Conservation (phyloP, 2,888 invertebrate genomes). For the Drosophila hamatofila region DNA sequence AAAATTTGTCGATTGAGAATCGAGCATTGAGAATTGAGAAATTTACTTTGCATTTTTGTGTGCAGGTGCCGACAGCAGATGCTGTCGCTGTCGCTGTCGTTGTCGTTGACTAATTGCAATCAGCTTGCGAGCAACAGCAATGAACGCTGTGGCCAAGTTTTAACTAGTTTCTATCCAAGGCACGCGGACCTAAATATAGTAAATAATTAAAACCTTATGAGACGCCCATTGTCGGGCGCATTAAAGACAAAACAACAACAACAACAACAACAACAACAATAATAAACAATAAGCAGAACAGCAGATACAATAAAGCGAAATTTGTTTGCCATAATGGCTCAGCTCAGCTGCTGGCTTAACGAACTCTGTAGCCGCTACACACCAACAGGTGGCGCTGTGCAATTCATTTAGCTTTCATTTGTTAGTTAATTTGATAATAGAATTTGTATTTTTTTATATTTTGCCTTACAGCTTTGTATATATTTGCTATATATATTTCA, state of each 20-base stretch:
- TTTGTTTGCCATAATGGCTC: conserved; percentile 26
- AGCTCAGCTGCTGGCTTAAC: neutral
- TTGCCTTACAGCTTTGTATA: no score
- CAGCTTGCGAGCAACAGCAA: conserved; percentile 22
- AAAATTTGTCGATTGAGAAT: conserved; percentile 58
- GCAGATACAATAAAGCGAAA: neutral
- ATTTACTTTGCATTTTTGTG: conserved; percentile 54
- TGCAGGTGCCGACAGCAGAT: conserved; percentile 50
- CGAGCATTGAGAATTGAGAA: conserved; percentile 31
- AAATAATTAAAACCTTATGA: conserved; percentile 56
- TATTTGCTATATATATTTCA: neutral
- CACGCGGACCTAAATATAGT: conserved; percentile 66
- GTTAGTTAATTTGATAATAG: neutral
- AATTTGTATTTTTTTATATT: neutral
- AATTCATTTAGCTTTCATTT: neutral
- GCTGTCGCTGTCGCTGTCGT: conserved; percentile 2
- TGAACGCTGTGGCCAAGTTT: conserved; percentile 8
- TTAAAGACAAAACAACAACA: conserved; percentile 19
- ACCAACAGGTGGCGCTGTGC: conserved; percentile 13
- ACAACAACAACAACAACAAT: neutral
- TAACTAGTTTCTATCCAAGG: conserved; percentile 19
- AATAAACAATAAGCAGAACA: neutral
- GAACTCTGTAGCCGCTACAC: conserved; percentile 19
- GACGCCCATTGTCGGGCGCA: conserved; percentile 35
- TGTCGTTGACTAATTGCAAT: conserved; percentile 43